Evolutionary conservation across 2,113 vertebrate species (phyloP), one percentile per base, ranked within the genome.

Genomic region (Poeciliopsis turrubarensis): DNA sequence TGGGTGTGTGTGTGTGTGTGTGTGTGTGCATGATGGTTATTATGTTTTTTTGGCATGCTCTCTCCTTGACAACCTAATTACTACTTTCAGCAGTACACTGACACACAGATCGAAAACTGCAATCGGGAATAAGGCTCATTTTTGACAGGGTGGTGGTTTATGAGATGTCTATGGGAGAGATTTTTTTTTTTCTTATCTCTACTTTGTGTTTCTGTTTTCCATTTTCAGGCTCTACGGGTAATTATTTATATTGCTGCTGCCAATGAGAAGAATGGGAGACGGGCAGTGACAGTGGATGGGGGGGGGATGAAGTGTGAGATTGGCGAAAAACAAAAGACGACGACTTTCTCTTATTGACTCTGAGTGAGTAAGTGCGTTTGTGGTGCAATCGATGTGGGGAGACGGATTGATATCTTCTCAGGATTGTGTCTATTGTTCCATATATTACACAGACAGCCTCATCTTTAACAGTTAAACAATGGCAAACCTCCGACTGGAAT

Each of bases 61-160:
- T 89, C 70, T 87, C 76, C 67, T 83, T 91, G 91, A 92, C 89
- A 92, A 87, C 79, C 77, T 91, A 93, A 93, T 92, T 93, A 90
- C 75, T 82, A 82, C 87, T 87, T 86, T 89, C 80, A 89, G 86
- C 76, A 2, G 78, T 75, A 86, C 57, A 83, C 81, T 79, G 84
- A 89, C 85, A 87, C 30, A 70, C 86, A 68, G 85, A 92, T 90
- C 79, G 73, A 85, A 91, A 90, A 92, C 72, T 75, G 83, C 81
- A 86, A 77, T 82, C 73, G 29, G 82, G 70, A 91, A 83, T 68
- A 80, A 26, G 27, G 72, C 81, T 80, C 32, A 72, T 79, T 90
- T 89, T 87, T 91, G 91, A 91, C 89, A 90, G 87, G 73, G 62
- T 75, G 76, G 74, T 89, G 77, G 72, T 89, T 91, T 77, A 86